These are phyloP conservation scores for Diglossa cyanea DNA, from an alignment of 2,797 vertebrate species.

Conservation along the genomic window DNA sequence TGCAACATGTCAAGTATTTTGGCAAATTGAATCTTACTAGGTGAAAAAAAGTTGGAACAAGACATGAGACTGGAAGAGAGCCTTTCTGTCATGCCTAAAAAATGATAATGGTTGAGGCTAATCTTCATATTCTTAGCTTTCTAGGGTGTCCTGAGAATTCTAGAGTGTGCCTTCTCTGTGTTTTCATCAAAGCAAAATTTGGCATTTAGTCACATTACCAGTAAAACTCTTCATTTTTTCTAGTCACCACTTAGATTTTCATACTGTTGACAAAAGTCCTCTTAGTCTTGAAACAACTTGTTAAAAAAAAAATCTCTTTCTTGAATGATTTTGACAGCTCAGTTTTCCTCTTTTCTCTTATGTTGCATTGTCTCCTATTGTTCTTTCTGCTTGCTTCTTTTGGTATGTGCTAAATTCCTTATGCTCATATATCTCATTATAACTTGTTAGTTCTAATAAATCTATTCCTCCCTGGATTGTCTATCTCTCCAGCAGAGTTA, in stretches of 20 bases:
- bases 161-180: neutral
- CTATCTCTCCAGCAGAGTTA: neutral
- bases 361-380: neutral
- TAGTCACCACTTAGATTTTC: neutral
- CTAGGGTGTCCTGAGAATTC: neutral
- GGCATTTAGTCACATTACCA: neutral
- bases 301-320: neutral
- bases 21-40: neutral
- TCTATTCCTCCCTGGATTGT: neutral
- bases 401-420: rapidly evolving
- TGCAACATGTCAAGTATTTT: neutral
- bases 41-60: neutral
- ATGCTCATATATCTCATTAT: neutral
- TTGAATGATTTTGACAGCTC: neutral
- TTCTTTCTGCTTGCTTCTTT: neutral
- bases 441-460: neutral
- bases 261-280: neutral
- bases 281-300: neutral
- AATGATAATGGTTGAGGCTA: rapidly evolving
- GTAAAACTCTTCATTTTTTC: neutral
- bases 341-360: neutral
- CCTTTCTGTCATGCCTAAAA: neutral
- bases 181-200: neutral
- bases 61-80: rapidly evolving
- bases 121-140: neutral